Conservation (phyloP, 1,140 invertebrate genomes). For the Nebria ingens region DNA sequence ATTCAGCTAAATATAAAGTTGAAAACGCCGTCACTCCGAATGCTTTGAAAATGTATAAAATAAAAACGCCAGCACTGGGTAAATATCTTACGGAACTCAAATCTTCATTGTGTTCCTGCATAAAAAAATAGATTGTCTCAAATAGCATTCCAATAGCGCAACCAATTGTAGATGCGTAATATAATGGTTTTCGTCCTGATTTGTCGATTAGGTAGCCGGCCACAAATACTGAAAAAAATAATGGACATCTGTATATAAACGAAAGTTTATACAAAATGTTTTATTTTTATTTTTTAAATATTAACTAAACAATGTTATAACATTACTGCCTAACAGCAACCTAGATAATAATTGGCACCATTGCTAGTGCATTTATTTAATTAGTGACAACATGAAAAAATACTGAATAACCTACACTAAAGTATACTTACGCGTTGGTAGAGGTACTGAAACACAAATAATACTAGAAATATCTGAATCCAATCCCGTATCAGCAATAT, state of each 20-base stretch:
- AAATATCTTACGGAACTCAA: conserved; percentile 24
- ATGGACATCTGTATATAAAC: conserved; percentile 8
- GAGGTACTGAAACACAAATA: conserved; percentile 14
- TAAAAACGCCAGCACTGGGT: conserved; percentile 23
- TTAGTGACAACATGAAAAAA: background rate
- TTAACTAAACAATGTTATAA: background rate
- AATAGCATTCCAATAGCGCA: conserved; percentile 20
- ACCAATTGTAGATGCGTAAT: conserved; percentile 21
- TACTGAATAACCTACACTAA: too few relatives aligned
- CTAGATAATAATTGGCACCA: conserved; percentile 22
- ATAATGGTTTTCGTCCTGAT: conserved; percentile 23
- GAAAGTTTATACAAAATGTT: background rate
- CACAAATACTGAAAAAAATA: conserved; percentile 18
- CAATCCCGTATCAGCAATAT: conserved; percentile 24
- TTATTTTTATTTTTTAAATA: background rate
- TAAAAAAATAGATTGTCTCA: conserved; percentile 22
- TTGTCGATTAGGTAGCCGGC: conserved; percentile 23
- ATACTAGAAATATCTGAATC: conserved; percentile 19
- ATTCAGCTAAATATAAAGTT: conserved; percentile 31
- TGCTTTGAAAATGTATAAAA: conserved; percentile 24
- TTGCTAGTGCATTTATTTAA: background rate
- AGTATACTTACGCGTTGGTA: conserved; percentile 16
- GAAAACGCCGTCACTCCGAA: conserved; percentile 23
- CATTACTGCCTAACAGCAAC: conserved; percentile 17
- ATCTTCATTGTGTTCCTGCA: conserved; percentile 12